phyloP scores from a whole-genome alignment of 2,888 invertebrate species.

The Carabus problematicus region DNA sequence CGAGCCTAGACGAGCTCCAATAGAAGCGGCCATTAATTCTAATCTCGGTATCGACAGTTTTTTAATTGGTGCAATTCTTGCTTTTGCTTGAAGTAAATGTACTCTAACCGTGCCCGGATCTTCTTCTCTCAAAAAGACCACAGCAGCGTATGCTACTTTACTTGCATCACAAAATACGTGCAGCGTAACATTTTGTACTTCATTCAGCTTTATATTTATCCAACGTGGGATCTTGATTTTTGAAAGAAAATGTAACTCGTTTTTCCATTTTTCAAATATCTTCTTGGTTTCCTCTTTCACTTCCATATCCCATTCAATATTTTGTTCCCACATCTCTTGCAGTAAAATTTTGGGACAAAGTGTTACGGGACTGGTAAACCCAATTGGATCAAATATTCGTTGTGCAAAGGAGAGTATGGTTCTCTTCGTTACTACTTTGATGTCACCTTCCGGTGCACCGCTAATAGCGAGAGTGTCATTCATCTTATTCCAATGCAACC shows the following conservation, averaged over 20 bases:
- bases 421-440: constrained; percentile 18
- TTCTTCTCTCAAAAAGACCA: constrained; percentile 46
- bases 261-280: constrained; percentile 44
- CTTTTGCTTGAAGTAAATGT: constrained; percentile 47
- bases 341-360: constrained; percentile 46
- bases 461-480: constrained; percentile 20
- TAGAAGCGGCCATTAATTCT: constrained; percentile 50
- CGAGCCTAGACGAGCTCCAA: constrained; percentile 46
- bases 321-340: too few relatives aligned
- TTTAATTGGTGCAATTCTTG: constrained; percentile 49
- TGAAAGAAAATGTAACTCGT: constrained; percentile 18
- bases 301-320: constrained; percentile 38
- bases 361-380: constrained; percentile 45
- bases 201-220: constrained; percentile 9
- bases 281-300: constrained; percentile 37
- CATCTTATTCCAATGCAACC: constrained; percentile 23
- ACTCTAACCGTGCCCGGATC: constrained; percentile 32
- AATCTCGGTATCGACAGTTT: constrained; percentile 49
- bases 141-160: constrained; percentile 48
- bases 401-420: constrained; percentile 41
- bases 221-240: constrained; percentile 22
- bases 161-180: constrained; percentile 47
- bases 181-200: too few relatives aligned
- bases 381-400: constrained; percentile 48
- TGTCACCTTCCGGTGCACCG: background rate